Percentiles rank a stretch among this genome's conserved stretches.
Conservation (phyloP, 2,797 vertebrate species). For the Chiroxiphia lanceolata region DNA sequence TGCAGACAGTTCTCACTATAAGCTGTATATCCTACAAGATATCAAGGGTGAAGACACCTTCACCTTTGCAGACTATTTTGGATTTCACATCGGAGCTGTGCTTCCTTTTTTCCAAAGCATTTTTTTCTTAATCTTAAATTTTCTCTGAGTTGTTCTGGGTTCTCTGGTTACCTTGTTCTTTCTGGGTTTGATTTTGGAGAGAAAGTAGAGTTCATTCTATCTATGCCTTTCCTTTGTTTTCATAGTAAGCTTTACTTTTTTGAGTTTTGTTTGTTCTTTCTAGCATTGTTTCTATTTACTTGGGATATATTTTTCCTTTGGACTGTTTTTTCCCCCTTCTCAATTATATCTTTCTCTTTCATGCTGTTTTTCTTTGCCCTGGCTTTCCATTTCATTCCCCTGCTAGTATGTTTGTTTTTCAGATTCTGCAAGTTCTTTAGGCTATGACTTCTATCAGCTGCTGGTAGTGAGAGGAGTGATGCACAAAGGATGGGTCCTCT, state of each 20-base stretch:
- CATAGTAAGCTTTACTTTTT: not conserved
- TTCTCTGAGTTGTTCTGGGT: not conserved
- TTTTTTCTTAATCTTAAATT: not conserved
- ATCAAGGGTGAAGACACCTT: not conserved
- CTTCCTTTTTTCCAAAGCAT: not conserved
- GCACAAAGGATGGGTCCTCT: slow-evolving; percentile 1
- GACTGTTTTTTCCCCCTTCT: slow-evolving; percentile 9
- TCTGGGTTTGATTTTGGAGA: not conserved
- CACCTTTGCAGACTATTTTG: not conserved
- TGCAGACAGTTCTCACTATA: not conserved
- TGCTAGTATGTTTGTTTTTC: slow-evolving; percentile 56
- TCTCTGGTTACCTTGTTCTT: not conserved
- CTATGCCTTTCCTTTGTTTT: not conserved
- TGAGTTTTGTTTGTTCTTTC: not conserved
- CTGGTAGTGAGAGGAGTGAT: not conserved
- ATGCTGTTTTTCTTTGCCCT: slow-evolving; percentile 26
- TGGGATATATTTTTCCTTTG: not conserved
- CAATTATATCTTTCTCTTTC: slow-evolving; percentile 37
- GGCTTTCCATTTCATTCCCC: slow-evolving; percentile 32
- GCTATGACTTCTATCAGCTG: slow-evolving; percentile 46
- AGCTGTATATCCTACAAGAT: not conserved
- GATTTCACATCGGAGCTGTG: not conserved
- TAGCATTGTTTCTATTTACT: not conserved
- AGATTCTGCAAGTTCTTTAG: slow-evolving; percentile 50
- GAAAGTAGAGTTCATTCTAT: not conserved